A percentile compares a stretch with the other conserved stretches of the same genome.
Conservation (phyloP, 2,797 vertebrate genomes). For the Yasuhikotakia modesta region DNA sequence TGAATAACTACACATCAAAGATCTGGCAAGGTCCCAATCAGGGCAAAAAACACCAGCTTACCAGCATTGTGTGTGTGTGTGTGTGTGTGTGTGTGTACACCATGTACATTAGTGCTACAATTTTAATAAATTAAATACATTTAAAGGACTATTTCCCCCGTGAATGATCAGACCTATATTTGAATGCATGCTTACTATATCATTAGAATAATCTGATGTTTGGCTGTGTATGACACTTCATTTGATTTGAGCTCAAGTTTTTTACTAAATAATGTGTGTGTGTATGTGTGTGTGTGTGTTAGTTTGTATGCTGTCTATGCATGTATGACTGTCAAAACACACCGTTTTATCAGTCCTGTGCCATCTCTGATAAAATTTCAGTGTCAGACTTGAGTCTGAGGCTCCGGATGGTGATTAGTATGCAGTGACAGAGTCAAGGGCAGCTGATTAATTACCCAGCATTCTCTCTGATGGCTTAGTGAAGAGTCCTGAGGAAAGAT, state of each 20-base stretch:
- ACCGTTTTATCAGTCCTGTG: conserved; percentile 29
- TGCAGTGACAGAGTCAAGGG: conserved; percentile 49
- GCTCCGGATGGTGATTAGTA: conserved; percentile 39
- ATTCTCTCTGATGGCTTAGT: conserved; percentile 48
- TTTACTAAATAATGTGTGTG: not conserved
- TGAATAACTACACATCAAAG: conserved; percentile 45
- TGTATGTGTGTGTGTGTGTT: not conserved
- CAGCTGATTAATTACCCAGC: conserved; percentile 48
- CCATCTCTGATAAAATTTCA: conserved; percentile 40
- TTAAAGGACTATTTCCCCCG: conserved; percentile 10
- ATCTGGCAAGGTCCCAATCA: conserved; percentile 37
- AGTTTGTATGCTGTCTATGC: conserved; percentile 10
- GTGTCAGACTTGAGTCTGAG: conserved; percentile 39
- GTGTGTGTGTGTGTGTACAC: not conserved
- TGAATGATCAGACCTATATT: not conserved
- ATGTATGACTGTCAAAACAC: conserved; percentile 8
- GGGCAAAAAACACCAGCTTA: conserved; percentile 35
- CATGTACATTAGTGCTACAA: not conserved
- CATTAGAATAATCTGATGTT: not conserved
- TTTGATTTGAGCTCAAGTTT: not conserved
- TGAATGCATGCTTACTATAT: conserved; percentile 9
- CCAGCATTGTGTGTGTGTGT: conserved; percentile 2
- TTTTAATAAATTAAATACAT: conserved; percentile 1
- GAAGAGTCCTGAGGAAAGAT: conserved; percentile 43
- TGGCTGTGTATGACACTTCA: not conserved